Evolutionary conservation across 1,140 invertebrate species (phyloP).

Genomic region (Magallana gigas): DNA sequence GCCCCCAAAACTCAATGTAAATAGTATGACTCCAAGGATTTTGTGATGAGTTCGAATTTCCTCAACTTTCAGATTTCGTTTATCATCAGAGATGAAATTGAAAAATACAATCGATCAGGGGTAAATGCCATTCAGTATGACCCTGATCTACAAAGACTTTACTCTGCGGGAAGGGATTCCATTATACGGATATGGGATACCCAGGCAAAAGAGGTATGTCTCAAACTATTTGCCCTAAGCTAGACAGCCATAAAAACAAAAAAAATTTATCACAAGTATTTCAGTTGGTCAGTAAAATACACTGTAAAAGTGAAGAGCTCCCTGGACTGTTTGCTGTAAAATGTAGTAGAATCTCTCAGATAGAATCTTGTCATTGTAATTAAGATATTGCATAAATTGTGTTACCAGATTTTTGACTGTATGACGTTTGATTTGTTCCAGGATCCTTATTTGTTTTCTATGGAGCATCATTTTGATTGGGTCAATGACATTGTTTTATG

Average conservation of each 20-base stretch:
- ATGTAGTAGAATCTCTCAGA: no score
- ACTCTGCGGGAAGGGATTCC: constrained; percentile 98
- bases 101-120: constrained; percentile 95
- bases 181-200: constrained; percentile 98
- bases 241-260: no score
- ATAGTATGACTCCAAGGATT: no score
- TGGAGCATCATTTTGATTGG: constrained; percentile 98
- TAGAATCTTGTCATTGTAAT: no score
- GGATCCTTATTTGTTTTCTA: constrained; percentile 94
- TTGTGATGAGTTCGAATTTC: not conserved
- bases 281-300: no score
- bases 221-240: no score
- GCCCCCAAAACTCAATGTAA: no score
- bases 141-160: constrained; percentile 90
- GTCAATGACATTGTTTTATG: constrained; percentile 99
- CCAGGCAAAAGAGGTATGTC: constrained; percentile 71
- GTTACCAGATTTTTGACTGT: no score
- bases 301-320: no score
- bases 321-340: no score
- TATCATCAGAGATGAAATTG: constrained; percentile 97
- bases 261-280: no score
- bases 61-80: constrained; percentile 90
- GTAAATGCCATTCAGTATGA: constrained; percentile 98
- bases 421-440: constrained; percentile 70
- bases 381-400: no score